Percentiles rank a stretch among this genome's conserved stretches.
Evolutionary conservation across 2,113 vertebrate species (phyloP).

Genomic region (Rhea americana): DNA sequence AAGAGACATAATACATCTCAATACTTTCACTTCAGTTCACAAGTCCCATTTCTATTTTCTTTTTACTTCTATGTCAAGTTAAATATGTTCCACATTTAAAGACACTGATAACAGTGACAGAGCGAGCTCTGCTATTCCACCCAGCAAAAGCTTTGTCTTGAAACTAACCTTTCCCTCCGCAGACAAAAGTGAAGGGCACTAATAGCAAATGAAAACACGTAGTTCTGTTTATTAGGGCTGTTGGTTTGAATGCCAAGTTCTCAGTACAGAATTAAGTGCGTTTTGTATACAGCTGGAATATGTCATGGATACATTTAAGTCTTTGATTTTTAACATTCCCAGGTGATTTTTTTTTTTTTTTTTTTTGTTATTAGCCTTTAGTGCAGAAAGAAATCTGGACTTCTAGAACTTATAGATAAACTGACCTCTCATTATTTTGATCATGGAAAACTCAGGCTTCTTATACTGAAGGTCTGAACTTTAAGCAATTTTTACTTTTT

Average conservation of each 20-base stretch:
- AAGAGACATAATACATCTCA: neutral
- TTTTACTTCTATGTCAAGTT: conserved; percentile 49
- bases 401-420: neutral
- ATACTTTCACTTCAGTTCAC: conserved; percentile 27
- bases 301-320: conserved; percentile 53
- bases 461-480: neutral
- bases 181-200: conserved; percentile 32
- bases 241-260: conserved; percentile 52
- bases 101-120: conserved; percentile 65
- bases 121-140: conserved; percentile 36
- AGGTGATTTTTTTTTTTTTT: conserved; percentile 27
- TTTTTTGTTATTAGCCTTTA: neutral
- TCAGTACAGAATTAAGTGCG: conserved; percentile 25
- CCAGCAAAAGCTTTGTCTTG: conserved; percentile 40
- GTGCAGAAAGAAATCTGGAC: neutral
- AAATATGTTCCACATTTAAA: conserved; percentile 58
- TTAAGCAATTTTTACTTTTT: neutral
- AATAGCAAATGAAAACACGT: conserved; percentile 35
- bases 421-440: neutral
- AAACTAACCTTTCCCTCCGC: conserved; percentile 29
- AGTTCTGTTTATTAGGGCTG: conserved; percentile 45
- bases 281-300: conserved; percentile 67
- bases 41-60: conserved; percentile 18
- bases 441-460: neutral
- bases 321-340: conserved; percentile 55